Percentiles rank a stretch among this genome's conserved stretches.
Conservation (phyloP, 2,113 vertebrate genomes). For the Phaethornis superciliosus region DNA sequence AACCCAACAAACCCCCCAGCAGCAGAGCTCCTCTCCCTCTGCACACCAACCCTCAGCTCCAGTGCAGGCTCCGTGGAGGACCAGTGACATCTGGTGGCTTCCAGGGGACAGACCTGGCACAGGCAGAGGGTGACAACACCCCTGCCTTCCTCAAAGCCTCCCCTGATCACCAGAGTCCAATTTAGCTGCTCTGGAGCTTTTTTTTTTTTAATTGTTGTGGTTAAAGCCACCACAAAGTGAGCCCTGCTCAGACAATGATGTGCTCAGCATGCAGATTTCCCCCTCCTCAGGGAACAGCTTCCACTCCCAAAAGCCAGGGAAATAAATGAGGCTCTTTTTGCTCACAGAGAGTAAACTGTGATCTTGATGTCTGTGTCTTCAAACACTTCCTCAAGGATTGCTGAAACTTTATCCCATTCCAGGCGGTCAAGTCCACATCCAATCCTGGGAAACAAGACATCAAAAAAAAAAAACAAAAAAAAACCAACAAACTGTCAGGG, state of each 20-base stretch:
- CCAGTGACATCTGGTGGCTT: slow-evolving; percentile 47
- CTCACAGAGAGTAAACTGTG: slow-evolving; percentile 88
- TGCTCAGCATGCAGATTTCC: neutral
- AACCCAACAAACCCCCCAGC: neutral
- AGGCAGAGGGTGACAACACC: neutral
- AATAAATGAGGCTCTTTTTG: neutral
- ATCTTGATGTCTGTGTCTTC: slow-evolving; percentile 82
- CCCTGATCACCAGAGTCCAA: neutral
- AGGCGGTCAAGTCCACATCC: slow-evolving; percentile 92
- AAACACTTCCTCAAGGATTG: slow-evolving; percentile 88
- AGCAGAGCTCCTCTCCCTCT: neutral
- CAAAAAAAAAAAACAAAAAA: neutral
- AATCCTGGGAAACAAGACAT: slow-evolving; percentile 80
- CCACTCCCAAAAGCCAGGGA: neutral
- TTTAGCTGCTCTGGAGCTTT: neutral
- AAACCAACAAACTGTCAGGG: no score
- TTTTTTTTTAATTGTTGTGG: neutral
- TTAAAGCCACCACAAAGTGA: neutral
- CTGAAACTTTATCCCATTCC: slow-evolving; percentile 84
- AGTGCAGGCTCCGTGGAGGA: neutral
- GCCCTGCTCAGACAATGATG: neutral
- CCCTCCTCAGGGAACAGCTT: neutral
- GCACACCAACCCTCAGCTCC: neutral
- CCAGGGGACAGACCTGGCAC: neutral
- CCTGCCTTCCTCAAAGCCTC: neutral